These are phyloP conservation scores for Pangasius sanitwongsei DNA, from an alignment of 2,797 vertebrate genomes.

Conservation along the genomic window DNA sequence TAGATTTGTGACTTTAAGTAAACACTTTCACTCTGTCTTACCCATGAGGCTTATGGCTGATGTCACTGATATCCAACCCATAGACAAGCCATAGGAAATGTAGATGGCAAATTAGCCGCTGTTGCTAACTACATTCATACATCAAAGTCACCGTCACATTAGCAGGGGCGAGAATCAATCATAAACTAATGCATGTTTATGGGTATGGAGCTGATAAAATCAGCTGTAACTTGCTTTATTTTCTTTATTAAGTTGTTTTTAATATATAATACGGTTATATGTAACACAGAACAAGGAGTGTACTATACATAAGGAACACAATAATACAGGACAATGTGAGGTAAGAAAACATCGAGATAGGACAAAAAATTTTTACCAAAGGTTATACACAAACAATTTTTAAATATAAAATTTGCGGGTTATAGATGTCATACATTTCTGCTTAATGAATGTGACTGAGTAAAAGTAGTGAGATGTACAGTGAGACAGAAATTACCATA, in stretches of 20 bases:
- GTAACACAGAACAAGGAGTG: neutral
- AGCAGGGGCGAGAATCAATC: neutral
- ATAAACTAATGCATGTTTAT: neutral
- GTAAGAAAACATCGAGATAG: neutral
- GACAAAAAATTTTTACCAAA: neutral
- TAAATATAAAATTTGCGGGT: neutral
- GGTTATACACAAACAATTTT: neutral
- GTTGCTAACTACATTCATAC: neutral
- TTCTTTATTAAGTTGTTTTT: neutral
- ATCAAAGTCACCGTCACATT: neutral
- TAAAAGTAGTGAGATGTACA: neutral
- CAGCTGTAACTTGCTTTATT: neutral
- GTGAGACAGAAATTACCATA: neutral
- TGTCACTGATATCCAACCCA: neutral
- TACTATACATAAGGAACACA: neutral
- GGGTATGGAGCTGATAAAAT: neutral
- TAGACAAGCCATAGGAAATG: neutral
- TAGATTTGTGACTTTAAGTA: slow-evolving; percentile 14
- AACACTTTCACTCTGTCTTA: slow-evolving; percentile 25
- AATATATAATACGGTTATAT: neutral
- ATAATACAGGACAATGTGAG: neutral
- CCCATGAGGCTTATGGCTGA: neutral
- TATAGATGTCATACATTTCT: neutral
- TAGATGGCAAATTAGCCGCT: neutral
- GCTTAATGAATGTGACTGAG: neutral